Conservation (phyloP, 2,888 invertebrate species). For the Strigamia crassipes region DNA sequence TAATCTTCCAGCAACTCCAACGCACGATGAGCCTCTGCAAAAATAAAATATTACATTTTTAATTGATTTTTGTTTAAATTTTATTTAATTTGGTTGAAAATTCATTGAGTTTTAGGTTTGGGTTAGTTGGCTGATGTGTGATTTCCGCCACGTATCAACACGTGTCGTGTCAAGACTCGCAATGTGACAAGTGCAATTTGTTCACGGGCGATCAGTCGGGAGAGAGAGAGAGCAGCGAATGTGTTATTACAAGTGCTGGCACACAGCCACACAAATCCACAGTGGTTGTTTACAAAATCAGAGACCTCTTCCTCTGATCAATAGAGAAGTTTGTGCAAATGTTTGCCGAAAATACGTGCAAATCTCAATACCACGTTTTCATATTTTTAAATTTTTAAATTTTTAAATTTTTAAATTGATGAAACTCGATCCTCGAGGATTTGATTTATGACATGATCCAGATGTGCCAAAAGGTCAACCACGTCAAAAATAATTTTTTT, state of each 20-base stretch:
- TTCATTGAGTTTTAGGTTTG: not conserved
- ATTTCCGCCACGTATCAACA: constrained; percentile 25
- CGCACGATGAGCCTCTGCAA: constrained; percentile 90
- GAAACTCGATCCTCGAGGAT: not conserved
- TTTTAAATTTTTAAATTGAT: not conserved
- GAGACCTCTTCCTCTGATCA: constrained; percentile 35
- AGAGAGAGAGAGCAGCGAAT: not conserved
- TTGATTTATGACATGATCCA: constrained; percentile 2
- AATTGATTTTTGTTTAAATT: not conserved
- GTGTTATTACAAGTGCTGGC: not conserved
- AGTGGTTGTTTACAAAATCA: constrained; percentile 35
- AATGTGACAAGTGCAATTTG: constrained; percentile 30
- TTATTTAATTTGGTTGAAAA: not conserved
- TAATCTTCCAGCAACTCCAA: constrained; percentile 98
- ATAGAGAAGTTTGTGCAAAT: not conserved
- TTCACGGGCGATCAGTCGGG: constrained; percentile 16
- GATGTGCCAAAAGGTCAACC: not conserved
- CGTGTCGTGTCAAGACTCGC: not conserved
- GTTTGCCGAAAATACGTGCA: not conserved
- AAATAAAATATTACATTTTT: constrained; percentile 25
- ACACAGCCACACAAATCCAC: constrained; percentile 8
- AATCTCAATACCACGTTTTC: not conserved
- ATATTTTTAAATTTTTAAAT: not conserved
- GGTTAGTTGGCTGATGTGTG: not conserved
- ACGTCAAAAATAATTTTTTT: no score